Conservation (phyloP, 2,888 invertebrate genomes). For the Hypercompe scribonia region DNA sequence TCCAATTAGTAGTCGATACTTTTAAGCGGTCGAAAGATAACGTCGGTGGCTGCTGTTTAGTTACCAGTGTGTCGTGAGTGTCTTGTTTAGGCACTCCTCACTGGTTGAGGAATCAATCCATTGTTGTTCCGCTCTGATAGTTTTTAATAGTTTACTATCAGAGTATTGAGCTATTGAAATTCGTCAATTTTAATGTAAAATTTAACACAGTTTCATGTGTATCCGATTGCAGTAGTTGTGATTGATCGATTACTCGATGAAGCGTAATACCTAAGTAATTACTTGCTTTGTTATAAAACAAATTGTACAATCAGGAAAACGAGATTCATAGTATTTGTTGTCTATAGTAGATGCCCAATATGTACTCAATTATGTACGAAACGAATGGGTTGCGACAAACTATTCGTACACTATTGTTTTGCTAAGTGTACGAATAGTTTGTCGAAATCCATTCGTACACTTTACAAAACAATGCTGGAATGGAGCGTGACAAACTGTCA, state of each 20-base stretch:
- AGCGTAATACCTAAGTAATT: conserved; percentile 21
- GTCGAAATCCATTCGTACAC: no score
- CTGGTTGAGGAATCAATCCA: conserved; percentile 30
- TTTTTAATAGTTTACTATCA: conserved; percentile 22
- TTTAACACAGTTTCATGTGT: conserved; percentile 24
- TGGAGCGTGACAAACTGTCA: conserved; percentile 35
- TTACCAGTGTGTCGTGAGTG: conserved; percentile 38
- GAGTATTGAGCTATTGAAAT: conserved; percentile 22
- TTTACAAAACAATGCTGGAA: conserved; percentile 25
- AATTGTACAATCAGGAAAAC: not conserved
- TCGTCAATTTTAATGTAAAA: conserved; percentile 18
- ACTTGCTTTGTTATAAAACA: not conserved
- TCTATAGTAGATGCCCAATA: conserved; percentile 6
- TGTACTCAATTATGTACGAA: conserved; percentile 23
- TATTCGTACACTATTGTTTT: conserved; percentile 24
- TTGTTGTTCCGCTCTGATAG: conserved; percentile 30
- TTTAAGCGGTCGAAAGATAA: conserved; percentile 33
- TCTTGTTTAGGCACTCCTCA: conserved; percentile 36
- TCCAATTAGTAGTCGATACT: conserved; percentile 68
- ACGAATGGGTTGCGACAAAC: conserved; percentile 30
- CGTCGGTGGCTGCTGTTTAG: conserved; percentile 28
- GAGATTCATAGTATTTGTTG: not conserved
- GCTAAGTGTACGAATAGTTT: no score
- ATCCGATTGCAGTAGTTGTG: conserved; percentile 33
- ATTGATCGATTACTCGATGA: conserved; percentile 25